A percentile compares a stretch with the other conserved stretches of the same genome.
Evolutionary conservation across 1,140 invertebrate species (phyloP).

Genomic region (Caerostris darwini): DNA sequence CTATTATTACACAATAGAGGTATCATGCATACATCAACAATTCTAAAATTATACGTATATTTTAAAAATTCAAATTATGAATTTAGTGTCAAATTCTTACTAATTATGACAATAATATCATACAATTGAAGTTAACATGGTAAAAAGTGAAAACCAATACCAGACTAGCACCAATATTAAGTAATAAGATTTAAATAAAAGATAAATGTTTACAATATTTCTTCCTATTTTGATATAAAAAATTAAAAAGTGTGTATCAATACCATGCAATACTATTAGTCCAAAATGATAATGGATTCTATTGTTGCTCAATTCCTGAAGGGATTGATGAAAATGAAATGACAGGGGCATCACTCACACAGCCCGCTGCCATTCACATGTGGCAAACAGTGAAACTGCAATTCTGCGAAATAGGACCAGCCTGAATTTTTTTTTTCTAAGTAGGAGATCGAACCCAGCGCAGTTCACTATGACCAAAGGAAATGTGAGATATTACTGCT

Average conservation of each 20-base stretch:
- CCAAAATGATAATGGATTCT: neutral
- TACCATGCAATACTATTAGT: neutral
- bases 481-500: neutral
- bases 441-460: neutral
- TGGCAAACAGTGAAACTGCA: neutral
- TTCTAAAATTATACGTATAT: no score
- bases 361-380: neutral
- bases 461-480: neutral
- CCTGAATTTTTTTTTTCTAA: neutral
- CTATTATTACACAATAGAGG: no score
- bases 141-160: neutral
- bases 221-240: neutral
- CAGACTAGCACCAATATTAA: neutral
- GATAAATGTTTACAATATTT: neutral
- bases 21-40: no score
- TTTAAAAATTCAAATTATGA: no score
- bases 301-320: constrained; percentile 8
- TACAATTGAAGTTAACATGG: no score
- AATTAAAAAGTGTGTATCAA: neutral
- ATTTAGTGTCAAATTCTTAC: no score
- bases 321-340: neutral
- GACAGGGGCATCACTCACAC: neutral
- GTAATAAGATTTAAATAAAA: neutral
- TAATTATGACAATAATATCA: no score
- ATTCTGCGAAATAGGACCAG: neutral